A percentile compares a stretch with the other conserved stretches of the same genome.
Evolutionary conservation across 2,888 invertebrate genomes (phyloP).

Genomic region (Caenorhabditis becei): DNA sequence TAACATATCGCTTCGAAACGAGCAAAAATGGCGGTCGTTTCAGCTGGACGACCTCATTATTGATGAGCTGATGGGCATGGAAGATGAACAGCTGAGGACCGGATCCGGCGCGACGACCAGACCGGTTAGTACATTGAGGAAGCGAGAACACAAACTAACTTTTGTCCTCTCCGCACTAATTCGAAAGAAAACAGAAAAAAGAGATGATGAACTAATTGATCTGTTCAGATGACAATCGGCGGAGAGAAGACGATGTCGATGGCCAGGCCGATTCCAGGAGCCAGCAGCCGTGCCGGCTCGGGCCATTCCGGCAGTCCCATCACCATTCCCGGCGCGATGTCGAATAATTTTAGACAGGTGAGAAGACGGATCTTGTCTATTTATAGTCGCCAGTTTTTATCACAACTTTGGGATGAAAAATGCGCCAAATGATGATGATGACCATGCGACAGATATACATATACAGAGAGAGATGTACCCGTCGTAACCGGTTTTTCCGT

Average conservation of each 20-base stretch:
- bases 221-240: conserved; percentile 74
- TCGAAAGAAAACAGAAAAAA: conserved; percentile 7
- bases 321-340: conserved; percentile 64
- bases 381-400: conserved; percentile 10
- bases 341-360: conserved; percentile 66
- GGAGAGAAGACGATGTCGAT: conserved; percentile 71
- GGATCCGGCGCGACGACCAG: conserved; percentile 29
- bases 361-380: neutral
- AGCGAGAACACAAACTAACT: neutral
- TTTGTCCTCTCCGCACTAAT: conserved; percentile 23
- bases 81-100: conserved; percentile 26
- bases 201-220: neutral
- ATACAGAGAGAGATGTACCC: conserved; percentile 7
- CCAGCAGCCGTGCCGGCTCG: conserved; percentile 66
- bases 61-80: conserved; percentile 78
- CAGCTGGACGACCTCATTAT: conserved; percentile 80
- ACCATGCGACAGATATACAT: conserved; percentile 4
- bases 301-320: conserved; percentile 77
- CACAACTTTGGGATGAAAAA: conserved; percentile 6
- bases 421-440: conserved; percentile 8
- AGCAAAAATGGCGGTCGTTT: conserved; percentile 19
- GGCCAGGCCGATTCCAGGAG: conserved; percentile 70
- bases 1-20: neutral
- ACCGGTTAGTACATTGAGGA: conserved; percentile 50
- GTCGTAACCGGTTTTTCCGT: conserved; percentile 43